Percentiles rank a stretch among this genome's conserved stretches.
phyloP scores from a whole-genome alignment of 2,888 invertebrate genomes.

The Drosophila peninsularis region DNA sequence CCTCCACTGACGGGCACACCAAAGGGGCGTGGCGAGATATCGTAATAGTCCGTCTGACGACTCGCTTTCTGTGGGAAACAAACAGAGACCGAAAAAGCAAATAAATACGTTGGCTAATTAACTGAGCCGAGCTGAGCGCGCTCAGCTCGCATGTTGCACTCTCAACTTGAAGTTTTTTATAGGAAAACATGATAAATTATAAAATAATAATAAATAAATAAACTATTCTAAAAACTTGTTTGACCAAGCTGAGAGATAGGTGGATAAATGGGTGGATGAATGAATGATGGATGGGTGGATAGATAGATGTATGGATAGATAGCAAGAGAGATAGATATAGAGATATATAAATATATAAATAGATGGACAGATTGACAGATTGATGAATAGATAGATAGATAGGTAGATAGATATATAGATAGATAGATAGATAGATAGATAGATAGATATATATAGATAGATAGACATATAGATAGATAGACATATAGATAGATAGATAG shows the following conservation, averaged over 20 bases:
- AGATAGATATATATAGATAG: too few species aligned
- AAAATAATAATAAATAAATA: not conserved
- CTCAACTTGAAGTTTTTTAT: constrained; percentile 12
- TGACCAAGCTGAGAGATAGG: not conserved
- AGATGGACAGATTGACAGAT: too few species aligned
- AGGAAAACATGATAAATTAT: constrained; percentile 6
- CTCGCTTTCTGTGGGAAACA: constrained; percentile 78
- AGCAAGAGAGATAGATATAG: too few species aligned
- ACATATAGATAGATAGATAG: too few species aligned
- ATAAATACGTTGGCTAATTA: constrained; percentile 45
- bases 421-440: too few species aligned
- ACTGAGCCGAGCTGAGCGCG: constrained; percentile 33
- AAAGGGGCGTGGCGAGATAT: constrained; percentile 85
- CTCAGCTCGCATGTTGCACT: constrained; percentile 11
- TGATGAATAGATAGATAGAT: too few species aligned
- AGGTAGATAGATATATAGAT: too few species aligned
- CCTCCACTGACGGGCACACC: constrained; percentile 67
- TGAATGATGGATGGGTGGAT: too few species aligned
- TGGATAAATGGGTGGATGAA: too few species aligned
- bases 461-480: too few species aligned
- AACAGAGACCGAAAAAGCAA: constrained; percentile 22
- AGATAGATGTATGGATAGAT: too few species aligned
- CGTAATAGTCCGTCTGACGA: constrained; percentile 83
- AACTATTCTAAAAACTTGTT: not conserved
- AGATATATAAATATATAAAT: too few species aligned